phyloP scores from a whole-genome alignment of 2,888 invertebrate species.

The Phortica magna region DNA sequence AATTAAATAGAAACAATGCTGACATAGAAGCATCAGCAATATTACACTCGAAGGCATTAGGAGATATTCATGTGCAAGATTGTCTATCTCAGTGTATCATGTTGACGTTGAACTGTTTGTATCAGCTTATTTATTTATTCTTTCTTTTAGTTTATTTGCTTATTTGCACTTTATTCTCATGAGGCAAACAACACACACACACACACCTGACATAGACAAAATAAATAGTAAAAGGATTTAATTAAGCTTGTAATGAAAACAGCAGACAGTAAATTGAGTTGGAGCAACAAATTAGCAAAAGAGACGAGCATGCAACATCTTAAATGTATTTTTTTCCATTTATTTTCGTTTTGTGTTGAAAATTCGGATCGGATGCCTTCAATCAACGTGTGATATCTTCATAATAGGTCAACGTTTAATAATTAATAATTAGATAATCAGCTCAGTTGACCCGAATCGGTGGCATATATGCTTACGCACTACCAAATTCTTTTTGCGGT shows the following conservation, averaged over 20 bases:
- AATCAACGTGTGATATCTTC: too few species aligned
- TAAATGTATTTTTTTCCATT: background rate
- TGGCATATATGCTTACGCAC: background rate
- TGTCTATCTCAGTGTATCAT: background rate
- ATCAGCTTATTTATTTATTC: background rate
- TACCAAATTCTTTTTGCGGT: background rate
- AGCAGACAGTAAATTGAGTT: background rate
- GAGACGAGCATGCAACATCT: background rate
- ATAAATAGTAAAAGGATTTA: background rate
- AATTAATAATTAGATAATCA: too few species aligned
- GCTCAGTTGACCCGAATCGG: background rate
- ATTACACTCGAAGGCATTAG: background rate
- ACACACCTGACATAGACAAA: background rate
- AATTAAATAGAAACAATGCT: constrained; percentile 9
- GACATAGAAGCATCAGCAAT: background rate
- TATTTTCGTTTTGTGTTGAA: too few species aligned
- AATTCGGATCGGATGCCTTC: too few species aligned
- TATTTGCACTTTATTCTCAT: background rate
- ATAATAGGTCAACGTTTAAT: too few species aligned
- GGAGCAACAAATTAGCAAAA: background rate
- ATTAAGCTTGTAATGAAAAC: background rate
- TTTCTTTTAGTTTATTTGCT: background rate
- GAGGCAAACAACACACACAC: background rate
- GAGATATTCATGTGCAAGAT: background rate
- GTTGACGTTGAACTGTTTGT: constrained; percentile 19